Evolutionary conservation across 1,140 invertebrate genomes (phyloP), one percentile per base, ranked within the genome.

Genomic region (Calliopsis andreniformis): DNA sequence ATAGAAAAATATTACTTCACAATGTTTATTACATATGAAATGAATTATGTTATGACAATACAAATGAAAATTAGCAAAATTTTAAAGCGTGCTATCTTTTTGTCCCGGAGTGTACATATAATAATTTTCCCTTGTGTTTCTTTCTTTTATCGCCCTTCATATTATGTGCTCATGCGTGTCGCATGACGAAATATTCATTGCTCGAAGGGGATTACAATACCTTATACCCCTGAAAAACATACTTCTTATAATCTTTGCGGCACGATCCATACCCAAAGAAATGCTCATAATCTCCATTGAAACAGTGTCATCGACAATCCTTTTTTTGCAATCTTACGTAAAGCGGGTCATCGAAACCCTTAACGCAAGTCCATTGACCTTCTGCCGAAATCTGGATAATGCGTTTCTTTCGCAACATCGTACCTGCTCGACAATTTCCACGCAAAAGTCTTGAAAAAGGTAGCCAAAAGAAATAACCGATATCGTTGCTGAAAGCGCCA

Each of bases 291-390:
- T 42, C 43, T 18, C 43, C 16, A n/a, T n/a, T 2, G 43, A 8
- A 8, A n/a, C 30, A 0, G 14, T 55, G 25, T 55, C 8, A 14
- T 28, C 55, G 30, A 35, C 30, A 16, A 8, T n/a, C n/a, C 32
- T 59, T 59, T 59, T 59, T 59, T 30, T 59, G 20, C 18, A 6
- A 58, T 39, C 7, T 58, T 58, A 58, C 55, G n/a, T 58, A 35
- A 58, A n/a, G 12, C 10, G 3, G 55, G 35, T 32, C 30, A 8
- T 14, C 53, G 53, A 4, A 18, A 16, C 6, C 16, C 28, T 2
- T 3, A 3, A 2, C n/a, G 30, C 18, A 12, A n/a, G 30, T 59
- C 30, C 4, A 28, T 39, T n/a, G n/a, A 59, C 16, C 56, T 14
- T 0, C 8, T 10, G 32, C 5, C 32, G 32, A 59, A 23, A 39